Evolutionary conservation across 2,113 vertebrate genomes (phyloP), one percentile per base, ranked within the genome.

Genomic region (Periophthalmus modestus): DNA sequence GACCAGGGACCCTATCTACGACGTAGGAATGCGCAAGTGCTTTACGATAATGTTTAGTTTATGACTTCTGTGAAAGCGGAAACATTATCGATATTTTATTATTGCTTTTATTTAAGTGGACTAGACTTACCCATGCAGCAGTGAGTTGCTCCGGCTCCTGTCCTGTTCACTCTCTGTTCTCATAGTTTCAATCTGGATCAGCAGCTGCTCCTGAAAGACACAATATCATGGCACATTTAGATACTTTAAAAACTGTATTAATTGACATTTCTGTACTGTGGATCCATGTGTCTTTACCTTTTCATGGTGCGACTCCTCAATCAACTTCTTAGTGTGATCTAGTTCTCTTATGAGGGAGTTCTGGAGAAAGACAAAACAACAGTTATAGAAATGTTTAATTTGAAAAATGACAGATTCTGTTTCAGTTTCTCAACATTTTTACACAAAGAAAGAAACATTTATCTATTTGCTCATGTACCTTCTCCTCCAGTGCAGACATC

Each of bases 401-500:
- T 10, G 7, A 43, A 7, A 43, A 43, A 10, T 43, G 7, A 43
- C 2, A 7, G 10, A 43, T 43, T 43, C 39, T 0, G 7, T 43
- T 43, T 43, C 39, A 43, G 39, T 43, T 43, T 43, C 39, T 43
- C 7, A 43, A 43, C 39, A 43, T 43, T 43, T 43, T 43, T 10
- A 43, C 39, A 43, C 9, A 43, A 39, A 39, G 36, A 39, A 43
- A 43, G 7, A 43, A 43, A 23, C 54, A 57, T 57, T 21, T 6
- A 1, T 59, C 7, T 7, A 0, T 73, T 0, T 0, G 48, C 48
- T 11, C 23, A 6, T 5, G 19, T 87, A 98, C 97, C 96, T 99
- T 99, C 21, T 99, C 98, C 88, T 98, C 97, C 86, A 99, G 88
- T 0, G 98, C 95, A 9, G 97, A 96, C 98, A 99, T 99, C 47